Evolutionary conservation across 2,797 vertebrate genomes (phyloP).

Genomic region (Pangasius djambal): DNA sequence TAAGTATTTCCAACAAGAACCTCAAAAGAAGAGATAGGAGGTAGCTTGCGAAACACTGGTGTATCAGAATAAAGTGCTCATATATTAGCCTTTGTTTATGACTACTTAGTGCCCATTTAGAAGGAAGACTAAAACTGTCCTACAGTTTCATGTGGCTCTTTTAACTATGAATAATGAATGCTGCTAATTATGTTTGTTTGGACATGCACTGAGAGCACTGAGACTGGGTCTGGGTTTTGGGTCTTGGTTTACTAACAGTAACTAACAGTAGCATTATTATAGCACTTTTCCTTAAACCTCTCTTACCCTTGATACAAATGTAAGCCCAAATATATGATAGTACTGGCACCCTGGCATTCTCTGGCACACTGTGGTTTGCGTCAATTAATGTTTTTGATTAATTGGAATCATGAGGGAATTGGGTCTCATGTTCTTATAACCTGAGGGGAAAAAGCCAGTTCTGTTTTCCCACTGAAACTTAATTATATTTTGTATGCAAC

Average conservation of each 20-base stretch:
- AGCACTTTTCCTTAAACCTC: background rate
- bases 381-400: constrained; percentile 55
- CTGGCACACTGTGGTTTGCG: constrained; percentile 35
- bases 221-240: background rate
- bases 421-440: constrained; percentile 65
- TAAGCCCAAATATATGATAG: background rate
- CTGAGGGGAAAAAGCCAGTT: constrained; percentile 69
- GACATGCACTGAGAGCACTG: constrained; percentile 34
- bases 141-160: constrained; percentile 9
- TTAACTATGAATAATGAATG: constrained; percentile 45
- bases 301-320: constrained; percentile 13
- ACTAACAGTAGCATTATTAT: background rate
- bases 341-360: constrained; percentile 25
- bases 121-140: constrained; percentile 20
- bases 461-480: constrained; percentile 63
- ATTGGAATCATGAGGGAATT: constrained; percentile 70
- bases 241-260: background rate
- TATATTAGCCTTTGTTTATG: background rate
- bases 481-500: constrained; percentile 69
- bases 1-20: background rate
- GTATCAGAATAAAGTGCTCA: constrained; percentile 7
- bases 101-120: constrained; percentile 20
- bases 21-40: background rate
- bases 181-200: constrained; percentile 62
- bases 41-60: background rate